phyloP scores from a whole-genome alignment of 2,888 invertebrate genomes.

The Choreutis nemorana region DNA sequence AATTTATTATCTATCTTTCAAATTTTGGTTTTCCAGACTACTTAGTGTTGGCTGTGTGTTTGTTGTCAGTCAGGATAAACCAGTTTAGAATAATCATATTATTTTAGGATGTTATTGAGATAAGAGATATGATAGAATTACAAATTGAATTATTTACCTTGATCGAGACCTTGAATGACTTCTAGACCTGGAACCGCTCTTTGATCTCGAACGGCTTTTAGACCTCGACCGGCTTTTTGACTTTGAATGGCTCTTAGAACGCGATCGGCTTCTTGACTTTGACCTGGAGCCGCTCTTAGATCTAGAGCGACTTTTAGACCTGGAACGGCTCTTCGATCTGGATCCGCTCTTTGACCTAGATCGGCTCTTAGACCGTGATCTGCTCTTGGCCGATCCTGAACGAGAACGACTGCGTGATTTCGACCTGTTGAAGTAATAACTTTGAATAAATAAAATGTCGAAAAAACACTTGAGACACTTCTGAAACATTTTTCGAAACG shows the following conservation, averaged over 20 bases:
- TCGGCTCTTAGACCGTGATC: conserved; percentile 24
- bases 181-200: conserved; percentile 34
- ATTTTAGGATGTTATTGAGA: background rate
- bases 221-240: conserved; percentile 26
- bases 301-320: conserved; percentile 37
- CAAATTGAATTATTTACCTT: conserved; percentile 6
- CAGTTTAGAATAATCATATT: too few relatives aligned
- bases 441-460: too few relatives aligned
- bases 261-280: conserved; percentile 30
- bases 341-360: conserved; percentile 35
- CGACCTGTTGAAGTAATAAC: too few relatives aligned
- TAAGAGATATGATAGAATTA: background rate
- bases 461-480: too few relatives aligned
- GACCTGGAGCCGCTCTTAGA: conserved; percentile 39
- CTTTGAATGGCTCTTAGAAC: conserved; percentile 39
- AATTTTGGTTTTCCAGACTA: too few relatives aligned
- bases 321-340: conserved; percentile 26
- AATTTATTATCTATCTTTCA: too few relatives aligned
- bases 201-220: conserved; percentile 28
- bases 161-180: conserved; percentile 24
- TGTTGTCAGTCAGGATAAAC: too few relatives aligned
- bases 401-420: conserved; percentile 36
- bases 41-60: too few relatives aligned
- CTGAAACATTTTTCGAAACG: too few relatives aligned
- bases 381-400: conserved; percentile 32